Base-by-base conservation (phyloP, 2,113 vertebrate genomes). In the Phalacrocorax brasilianus region DNA sequence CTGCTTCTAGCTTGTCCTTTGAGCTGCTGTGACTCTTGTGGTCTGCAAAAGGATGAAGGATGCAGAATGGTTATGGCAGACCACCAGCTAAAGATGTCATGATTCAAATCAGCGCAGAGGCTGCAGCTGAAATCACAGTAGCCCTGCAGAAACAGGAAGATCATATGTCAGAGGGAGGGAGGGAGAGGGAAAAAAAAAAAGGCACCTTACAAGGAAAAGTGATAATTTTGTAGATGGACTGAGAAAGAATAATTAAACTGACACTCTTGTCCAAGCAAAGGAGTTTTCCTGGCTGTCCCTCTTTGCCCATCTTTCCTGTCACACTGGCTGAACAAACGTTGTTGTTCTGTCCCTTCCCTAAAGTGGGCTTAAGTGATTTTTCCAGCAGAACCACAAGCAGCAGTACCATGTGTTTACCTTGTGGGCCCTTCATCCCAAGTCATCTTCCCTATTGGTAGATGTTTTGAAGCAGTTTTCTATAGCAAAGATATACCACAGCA, bases 341-440 rank as follows among this genome's bases (percentile, higher is more conserved):
- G 21, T 15, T 38, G 10, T 53, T 66, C 44, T 33, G 4, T 38
- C 24, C 14, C 6, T 89, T 58, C 44, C 24, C 40, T 73, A 9
- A n/a, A 35, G 11, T 3, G 1, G 26, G 19, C 32, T 27, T 58
- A 27, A 32, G 50, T 40, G 33, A 1, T 38, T 83, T 76, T 78
- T 42, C 56, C 78, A 70, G 32, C 24, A 75, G 86, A 89, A 28
- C 22, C 38, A 53, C 21, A 38, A 91, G 53, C 24, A 72, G 28
- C n/a, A 26, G 38, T 20, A 50, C 0, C 0, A 8, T 30, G 10
- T 38, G 20, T 14, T 72, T 32, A 38, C 21, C 6, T 42, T 3
- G 2, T 50, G 21, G n/a, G 44, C 9, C 56, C 13, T 44, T 66
- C 21, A 23, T 7, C 18, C 63, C 38, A 35, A 44, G 4, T 14